Conservation (phyloP, 1,140 invertebrate genomes). For the Ips nitidus region DNA sequence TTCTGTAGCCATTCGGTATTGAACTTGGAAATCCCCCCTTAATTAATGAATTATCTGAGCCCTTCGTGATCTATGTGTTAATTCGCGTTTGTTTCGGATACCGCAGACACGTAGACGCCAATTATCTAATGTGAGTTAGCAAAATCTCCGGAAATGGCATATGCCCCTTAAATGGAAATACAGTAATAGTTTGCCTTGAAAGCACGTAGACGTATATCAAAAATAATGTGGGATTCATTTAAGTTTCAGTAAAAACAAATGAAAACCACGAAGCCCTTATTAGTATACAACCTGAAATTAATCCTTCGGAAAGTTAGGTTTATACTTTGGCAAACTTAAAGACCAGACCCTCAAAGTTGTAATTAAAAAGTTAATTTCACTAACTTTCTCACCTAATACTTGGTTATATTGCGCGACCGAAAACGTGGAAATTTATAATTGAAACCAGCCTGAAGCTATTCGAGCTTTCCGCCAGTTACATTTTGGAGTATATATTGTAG, state of each 20-base stretch:
- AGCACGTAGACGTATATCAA: too few relatives aligned
- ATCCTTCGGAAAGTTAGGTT: background rate
- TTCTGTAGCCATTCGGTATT: conserved; percentile 26
- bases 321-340: background rate
- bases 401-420: background rate
- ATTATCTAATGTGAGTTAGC: conserved; percentile 32
- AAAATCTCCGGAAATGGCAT: conserved; percentile 18
- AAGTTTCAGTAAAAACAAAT: too few relatives aligned
- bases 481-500: conserved; percentile 7
- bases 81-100: conserved; percentile 32
- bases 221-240: too few relatives aligned
- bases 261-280: background rate
- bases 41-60: conserved; percentile 36
- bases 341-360: background rate
- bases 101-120: conserved; percentile 25
- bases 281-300: background rate
- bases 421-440: conserved; percentile 25
- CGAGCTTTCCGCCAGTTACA: conserved; percentile 12
- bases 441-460: conserved; percentile 21
- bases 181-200: too few relatives aligned
- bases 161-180: background rate
- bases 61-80: conserved; percentile 35
- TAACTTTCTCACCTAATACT: conserved; percentile 13
- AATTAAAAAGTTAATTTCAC: conserved; percentile 19
- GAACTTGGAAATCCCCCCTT: conserved; percentile 35